Evolutionary conservation across 2,888 invertebrate species (phyloP).

Genomic region (Pachymerium ferrugineum): DNA sequence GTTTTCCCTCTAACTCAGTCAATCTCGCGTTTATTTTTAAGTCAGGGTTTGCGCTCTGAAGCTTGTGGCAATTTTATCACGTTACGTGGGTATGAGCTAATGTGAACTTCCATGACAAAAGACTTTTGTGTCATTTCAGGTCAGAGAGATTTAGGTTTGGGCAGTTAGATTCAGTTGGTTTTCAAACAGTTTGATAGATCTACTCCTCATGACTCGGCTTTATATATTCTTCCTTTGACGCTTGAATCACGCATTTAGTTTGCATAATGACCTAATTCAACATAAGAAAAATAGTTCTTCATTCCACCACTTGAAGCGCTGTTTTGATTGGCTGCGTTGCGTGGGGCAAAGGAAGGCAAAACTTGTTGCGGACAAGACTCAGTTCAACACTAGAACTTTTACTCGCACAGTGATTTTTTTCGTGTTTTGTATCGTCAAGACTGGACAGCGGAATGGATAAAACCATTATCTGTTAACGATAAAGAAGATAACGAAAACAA

Average conservation of each 20-base stretch:
- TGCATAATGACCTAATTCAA: background rate
- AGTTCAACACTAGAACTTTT: no score
- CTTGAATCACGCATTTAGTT: no score
- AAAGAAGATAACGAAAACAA: no score
- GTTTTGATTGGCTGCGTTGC: no score
- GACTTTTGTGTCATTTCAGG: no score
- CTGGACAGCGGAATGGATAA: no score
- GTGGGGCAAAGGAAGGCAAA: no score
- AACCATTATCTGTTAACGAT: no score
- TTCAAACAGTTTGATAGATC: background rate
- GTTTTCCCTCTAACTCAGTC: slow-evolving; percentile 11
- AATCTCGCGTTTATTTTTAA: slow-evolving; percentile 13
- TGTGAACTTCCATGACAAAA: background rate
- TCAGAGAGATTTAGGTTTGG: no score
- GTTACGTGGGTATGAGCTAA: background rate
- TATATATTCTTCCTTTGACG: no score
- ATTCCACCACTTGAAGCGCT: background rate
- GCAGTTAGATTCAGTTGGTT: background rate
- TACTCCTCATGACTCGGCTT: background rate
- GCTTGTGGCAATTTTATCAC: background rate
- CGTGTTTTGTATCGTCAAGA: no score
- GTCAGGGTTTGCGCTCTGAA: background rate
- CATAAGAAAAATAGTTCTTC: background rate
- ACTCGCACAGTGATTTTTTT: no score
- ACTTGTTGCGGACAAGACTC: slow-evolving; percentile 8